Base-by-base conservation (phyloP, 92 coral and sea anemone genomes). In the Porites lobata region DNA sequence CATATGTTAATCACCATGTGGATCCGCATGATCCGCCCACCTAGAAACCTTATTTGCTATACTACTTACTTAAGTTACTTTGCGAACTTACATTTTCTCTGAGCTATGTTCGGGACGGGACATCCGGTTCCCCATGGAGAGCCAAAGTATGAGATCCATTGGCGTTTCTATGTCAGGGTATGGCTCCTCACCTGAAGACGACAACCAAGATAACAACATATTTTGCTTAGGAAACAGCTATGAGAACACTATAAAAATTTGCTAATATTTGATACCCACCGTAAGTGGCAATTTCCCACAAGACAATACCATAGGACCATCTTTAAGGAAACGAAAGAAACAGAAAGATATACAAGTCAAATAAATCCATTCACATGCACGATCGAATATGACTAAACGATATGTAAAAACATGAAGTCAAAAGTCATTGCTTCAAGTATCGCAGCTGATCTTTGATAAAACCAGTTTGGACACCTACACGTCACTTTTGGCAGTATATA, bases 281-380 rank as follows among this genome's bases (percentile, higher is more conserved):
- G 75, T 57, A 69, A 8, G 86, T 69, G 13, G 38, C 59, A 8
- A 82, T 82, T 82, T 82, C 86, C 86, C 86, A 82, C 12, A 82
- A 56, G 9, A 82, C 66, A 69, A 82, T 69, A 1, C 86, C 86
- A 70, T 24, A 82, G 14, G 86, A 82, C 86, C 86, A 82, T 38
- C 86, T 82, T 18, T n/a, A 18, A 51, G 8, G 17, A 26, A 65
- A 65, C 8, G 24, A 19, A 65, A 66, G 11, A 52, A 1, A 20
- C 32, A 29, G 32, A 29, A 29, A 29, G 32, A 29, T 29, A 29
- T 29, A 0, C 32, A 2, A 29, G 32, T 29, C 32, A n/a, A 67
- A 4, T 19, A 4, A 67, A 7, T 67, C 29, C 22, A 57, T 57
- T 57, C 15, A 57, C 15, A 57, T 57, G 10, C 22, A 29, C 4